Evolutionary conservation across 2,797 vertebrate species (phyloP), one percentile per base, ranked within the genome.

Genomic region (Perdix hodgsoniae): DNA sequence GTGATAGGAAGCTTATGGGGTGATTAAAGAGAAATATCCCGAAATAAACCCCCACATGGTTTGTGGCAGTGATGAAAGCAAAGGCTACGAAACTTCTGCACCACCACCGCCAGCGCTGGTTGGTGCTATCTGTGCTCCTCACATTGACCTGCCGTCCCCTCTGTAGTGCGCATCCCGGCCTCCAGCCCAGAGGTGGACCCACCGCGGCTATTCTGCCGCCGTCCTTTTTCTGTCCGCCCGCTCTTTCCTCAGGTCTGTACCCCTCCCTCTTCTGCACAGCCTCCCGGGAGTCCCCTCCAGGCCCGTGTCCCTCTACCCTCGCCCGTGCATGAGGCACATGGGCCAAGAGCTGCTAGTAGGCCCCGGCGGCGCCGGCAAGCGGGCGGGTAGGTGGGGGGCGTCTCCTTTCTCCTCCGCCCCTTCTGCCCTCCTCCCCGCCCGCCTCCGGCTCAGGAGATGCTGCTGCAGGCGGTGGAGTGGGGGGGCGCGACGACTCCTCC

Each of bases 401-500:
- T 47, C n/a, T 10, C 22, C 15, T 3, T 11, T 18, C 21, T 4
- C 3, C 35, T 10, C 52, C 9, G 9, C 16, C 9, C 21, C 15
- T 10, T 19, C 45, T 4, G 4, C 76, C 39, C 22, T 64, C 42
- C 22, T 6, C 37, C 11, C 39, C 35, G 29, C 49, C 54, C n/a
- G 80, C 90, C 85, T 44, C 74, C 33, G 14, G 78, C 67, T 5
- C 4, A 14, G 45, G 57, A 57, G 83, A 84, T 39, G 88, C 91
- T 45, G 94, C 88, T 45, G 95, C 88, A 7, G 80, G 74, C 57
- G 67, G 83, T 73, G 57, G 71, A 73, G 37, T 90, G 87, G 18
- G 27, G 18, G 27, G 50, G 16, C n/a, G n/a, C n/a, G n/a, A n/a
- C n/a, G n/a, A n/a, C 91, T 93, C 81, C 94, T 91, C 97, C 90